phyloP scores from a whole-genome alignment of 1,140 invertebrate species.

The Pseudomyrmex cubaensis region DNA sequence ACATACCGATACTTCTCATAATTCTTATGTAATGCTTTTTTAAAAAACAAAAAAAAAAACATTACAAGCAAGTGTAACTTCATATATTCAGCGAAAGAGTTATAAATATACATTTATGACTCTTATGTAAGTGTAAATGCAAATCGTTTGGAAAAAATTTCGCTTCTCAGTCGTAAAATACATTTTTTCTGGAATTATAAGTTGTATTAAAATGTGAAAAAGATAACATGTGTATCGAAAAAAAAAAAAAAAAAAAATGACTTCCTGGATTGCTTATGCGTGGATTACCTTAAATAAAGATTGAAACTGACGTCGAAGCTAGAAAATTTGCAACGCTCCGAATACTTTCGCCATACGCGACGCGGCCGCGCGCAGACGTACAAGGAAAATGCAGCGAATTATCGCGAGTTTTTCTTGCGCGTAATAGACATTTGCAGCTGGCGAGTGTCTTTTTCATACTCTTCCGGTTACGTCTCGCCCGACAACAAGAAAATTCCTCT shows the following conservation, averaged over 20 bases:
- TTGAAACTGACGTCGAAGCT: not conserved
- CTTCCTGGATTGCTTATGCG: not conserved
- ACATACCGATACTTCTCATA: not conserved
- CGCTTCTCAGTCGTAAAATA: not conserved
- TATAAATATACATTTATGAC: no score
- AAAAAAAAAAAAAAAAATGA: not conserved
- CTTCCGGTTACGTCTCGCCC: slow-evolving; percentile 2
- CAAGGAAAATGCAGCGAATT: not conserved
- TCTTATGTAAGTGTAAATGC: no score
- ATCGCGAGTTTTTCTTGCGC: slow-evolving; percentile 13
- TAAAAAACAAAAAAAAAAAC: not conserved
- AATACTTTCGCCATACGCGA: slow-evolving; percentile 30
- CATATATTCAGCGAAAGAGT: no score
- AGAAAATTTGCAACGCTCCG: slow-evolving; percentile 16
- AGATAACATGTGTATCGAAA: no score
- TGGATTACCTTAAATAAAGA: not conserved
- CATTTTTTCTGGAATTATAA: not conserved
- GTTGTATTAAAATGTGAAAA: not conserved
- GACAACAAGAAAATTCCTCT: not conserved
- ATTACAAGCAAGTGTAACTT: not conserved
- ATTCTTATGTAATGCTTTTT: not conserved
- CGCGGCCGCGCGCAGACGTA: not conserved
- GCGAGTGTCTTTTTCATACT: slow-evolving; percentile 9
- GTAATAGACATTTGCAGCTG: slow-evolving; percentile 29
- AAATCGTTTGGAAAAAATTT: not conserved